phyloP scores from a whole-genome alignment of 2,797 vertebrate genomes.

The Centropyge bicolor region DNA sequence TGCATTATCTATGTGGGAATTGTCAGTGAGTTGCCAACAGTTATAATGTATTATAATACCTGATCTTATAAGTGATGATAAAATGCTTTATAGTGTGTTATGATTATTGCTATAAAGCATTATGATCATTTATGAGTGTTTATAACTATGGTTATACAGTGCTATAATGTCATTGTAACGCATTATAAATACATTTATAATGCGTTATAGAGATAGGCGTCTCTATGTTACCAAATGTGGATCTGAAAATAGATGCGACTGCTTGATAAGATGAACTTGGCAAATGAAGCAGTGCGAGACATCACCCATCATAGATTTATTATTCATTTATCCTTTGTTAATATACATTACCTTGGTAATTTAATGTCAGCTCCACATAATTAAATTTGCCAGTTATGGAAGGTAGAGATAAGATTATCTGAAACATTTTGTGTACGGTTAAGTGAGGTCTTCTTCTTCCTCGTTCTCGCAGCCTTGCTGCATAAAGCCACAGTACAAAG shows the following conservation, averaged over 20 bases:
- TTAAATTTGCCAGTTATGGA: conserved; percentile 23
- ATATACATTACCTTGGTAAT: conserved; percentile 11
- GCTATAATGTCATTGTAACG: no score
- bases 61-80: no score
- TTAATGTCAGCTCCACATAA: conserved; percentile 17
- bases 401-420: conserved; percentile 35
- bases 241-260: neutral
- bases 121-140: no score
- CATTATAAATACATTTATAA: no score
- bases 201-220: no score
- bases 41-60: no score
- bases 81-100: no score
- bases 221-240: no score
- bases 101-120: no score
- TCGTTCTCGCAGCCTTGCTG: neutral
- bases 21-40: no score
- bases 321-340: conserved; percentile 19
- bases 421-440: conserved; percentile 1
- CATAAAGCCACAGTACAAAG: neutral
- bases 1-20: no score
- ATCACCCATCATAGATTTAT: conserved; percentile 4
- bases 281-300: conserved; percentile 9
- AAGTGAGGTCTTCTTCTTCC: neutral
- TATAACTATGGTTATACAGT: no score
- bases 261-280: conserved; percentile 24